Evolutionary conservation across 2,113 vertebrate genomes (phyloP).

Genomic region (Albula glossodonta): DNA sequence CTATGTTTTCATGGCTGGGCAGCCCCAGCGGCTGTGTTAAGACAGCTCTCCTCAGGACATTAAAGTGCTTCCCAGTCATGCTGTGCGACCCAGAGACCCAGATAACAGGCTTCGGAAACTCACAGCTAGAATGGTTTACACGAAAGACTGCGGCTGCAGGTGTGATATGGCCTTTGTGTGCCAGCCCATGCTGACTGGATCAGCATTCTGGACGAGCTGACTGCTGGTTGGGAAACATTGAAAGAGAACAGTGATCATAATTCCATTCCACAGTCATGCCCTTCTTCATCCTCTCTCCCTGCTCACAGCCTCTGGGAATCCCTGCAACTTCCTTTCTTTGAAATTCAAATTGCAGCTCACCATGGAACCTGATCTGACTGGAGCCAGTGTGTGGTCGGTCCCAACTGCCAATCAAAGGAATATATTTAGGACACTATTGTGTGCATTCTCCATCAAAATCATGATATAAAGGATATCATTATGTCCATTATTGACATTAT

Average conservation of each 20-base stretch:
- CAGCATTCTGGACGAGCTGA: neutral
- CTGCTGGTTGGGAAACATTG: neutral
- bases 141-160: neutral
- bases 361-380: neutral
- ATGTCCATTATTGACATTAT: neutral
- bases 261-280: neutral
- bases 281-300: neutral
- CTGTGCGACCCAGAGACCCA: neutral
- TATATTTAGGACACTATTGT: neutral
- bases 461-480: neutral
- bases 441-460: neutral
- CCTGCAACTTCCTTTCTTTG: neutral
- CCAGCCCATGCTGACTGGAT: neutral
- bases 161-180: neutral
- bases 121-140: neutral
- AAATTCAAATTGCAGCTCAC: neutral
- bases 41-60: neutral
- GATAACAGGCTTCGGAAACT: neutral
- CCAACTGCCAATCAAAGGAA: neutral
- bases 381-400: neutral
- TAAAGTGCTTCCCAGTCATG: neutral
- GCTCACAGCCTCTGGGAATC: neutral
- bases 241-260: neutral
- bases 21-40: neutral
- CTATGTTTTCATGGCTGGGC: neutral